Evolutionary conservation across 2,888 invertebrate species (phyloP).

Genomic region (Hirtodrosophila duncani): DNA sequence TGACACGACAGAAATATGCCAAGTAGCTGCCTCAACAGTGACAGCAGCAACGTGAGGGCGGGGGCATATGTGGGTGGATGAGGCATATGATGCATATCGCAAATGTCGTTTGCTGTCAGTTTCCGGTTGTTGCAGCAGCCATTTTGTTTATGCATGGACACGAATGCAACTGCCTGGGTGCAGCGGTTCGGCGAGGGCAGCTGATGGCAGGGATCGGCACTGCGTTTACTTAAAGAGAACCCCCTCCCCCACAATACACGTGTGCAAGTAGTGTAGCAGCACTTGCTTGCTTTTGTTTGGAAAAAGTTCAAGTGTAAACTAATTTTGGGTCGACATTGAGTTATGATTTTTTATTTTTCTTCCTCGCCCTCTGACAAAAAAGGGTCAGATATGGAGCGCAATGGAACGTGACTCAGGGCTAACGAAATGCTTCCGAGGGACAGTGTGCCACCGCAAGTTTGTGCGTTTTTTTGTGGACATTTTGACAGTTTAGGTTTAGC

Average conservation of each 20-base stretch:
- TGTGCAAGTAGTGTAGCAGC: too few relatives aligned
- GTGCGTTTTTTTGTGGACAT: too few relatives aligned
- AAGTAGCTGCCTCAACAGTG: conserved; percentile 58
- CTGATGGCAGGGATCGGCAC: conserved; percentile 10
- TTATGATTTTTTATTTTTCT: conserved; percentile 38
- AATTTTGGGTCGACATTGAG: conserved; percentile 57
- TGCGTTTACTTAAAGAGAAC: conserved; percentile 8
- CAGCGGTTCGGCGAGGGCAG: conserved; percentile 3
- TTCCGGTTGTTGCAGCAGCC: conserved; percentile 71
- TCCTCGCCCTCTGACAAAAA: too few relatives aligned
- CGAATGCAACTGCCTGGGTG: conserved; percentile 51
- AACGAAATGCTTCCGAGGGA: too few relatives aligned
- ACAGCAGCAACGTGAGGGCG: not conserved
- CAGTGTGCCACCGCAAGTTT: too few relatives aligned
- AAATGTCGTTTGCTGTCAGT: conserved; percentile 73
- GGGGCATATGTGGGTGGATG: not conserved
- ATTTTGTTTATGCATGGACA: conserved; percentile 72
- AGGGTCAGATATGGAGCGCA: too few relatives aligned
- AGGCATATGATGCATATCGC: conserved; percentile 69
- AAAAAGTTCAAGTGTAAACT: conserved; percentile 53
- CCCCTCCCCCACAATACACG: not conserved
- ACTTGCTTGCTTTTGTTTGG: not conserved
- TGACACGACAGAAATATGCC: conserved; percentile 69
- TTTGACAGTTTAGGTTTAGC: too few relatives aligned
- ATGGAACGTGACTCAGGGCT: conserved; percentile 17